Evolutionary conservation across 1,140 invertebrate genomes (phyloP).

Genomic region (Zaprionus vittiger): DNA sequence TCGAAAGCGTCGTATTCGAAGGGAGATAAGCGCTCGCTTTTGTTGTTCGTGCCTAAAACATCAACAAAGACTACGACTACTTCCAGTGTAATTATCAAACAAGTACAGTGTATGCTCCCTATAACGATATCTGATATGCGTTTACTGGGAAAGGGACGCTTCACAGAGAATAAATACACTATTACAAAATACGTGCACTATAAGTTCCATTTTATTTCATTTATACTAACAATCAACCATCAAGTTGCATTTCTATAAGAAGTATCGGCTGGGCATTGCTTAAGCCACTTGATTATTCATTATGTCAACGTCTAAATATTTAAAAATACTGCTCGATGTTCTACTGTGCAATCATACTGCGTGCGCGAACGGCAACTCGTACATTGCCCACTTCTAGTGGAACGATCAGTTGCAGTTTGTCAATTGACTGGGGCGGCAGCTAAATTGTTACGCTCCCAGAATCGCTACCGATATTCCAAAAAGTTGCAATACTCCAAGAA

Average conservation of each 20-base stretch:
- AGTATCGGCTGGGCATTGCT: too few species aligned
- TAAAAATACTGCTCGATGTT: not conserved
- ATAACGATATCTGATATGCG: not conserved
- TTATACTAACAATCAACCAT: too few species aligned
- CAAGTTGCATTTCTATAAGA: too few species aligned
- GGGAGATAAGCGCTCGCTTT: constrained; percentile 61
- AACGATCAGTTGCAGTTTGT: constrained; percentile 62
- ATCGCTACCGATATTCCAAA: not conserved
- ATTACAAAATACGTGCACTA: not conserved
- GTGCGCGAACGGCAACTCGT: constrained; percentile 33
- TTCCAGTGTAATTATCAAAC: constrained; percentile 20
- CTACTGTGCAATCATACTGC: constrained; percentile 15
- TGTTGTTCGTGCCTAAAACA: constrained; percentile 60
- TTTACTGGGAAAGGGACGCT: not conserved
- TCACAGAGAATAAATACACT: not conserved
- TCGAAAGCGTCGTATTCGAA: constrained; percentile 37
- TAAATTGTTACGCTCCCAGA: constrained; percentile 21
- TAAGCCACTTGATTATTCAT: not conserved
- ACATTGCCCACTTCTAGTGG: constrained; percentile 27
- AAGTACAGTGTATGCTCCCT: constrained; percentile 22
- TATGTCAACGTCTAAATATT: not conserved
- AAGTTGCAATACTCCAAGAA: not conserved
- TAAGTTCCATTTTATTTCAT: not conserved
- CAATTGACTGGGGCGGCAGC: constrained; percentile 62
- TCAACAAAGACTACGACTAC: constrained; percentile 56